These are phyloP conservation scores for Edolisoma coerulescens DNA, from an alignment of 2,113 vertebrate genomes.

Conservation along the genomic window DNA sequence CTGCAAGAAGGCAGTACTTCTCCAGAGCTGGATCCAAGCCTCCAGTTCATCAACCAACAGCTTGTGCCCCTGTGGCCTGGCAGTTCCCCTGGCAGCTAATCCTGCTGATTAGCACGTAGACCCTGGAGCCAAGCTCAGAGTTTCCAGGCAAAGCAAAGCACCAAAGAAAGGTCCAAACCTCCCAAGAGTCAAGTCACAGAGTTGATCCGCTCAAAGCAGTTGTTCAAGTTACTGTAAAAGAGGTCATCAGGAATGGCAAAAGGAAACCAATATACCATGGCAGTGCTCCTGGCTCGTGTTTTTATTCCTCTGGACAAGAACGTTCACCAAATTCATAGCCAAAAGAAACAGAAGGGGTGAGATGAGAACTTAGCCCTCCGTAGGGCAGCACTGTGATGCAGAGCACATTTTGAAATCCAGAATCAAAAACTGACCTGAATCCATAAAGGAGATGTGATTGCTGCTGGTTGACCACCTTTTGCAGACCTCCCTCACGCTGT, in stretches of 20 bases:
- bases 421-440: neutral
- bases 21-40: neutral
- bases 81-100: neutral
- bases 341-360: neutral
- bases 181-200: neutral
- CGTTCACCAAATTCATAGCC: neutral
- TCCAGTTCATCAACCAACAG: neutral
- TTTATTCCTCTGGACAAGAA: neutral
- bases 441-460: neutral
- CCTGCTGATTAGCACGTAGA: neutral
- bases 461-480: neutral
- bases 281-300: neutral
- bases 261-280: neutral
- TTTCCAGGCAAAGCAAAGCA: neutral
- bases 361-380: neutral
- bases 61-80: neutral
- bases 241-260: neutral
- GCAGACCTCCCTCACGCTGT: neutral
- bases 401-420: neutral
- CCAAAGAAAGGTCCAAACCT: neutral
- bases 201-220: accelerated
- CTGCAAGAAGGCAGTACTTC: neutral
- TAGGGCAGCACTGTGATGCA: accelerated
- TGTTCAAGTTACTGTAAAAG: neutral
- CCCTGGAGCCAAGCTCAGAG: neutral